phyloP scores from a whole-genome alignment of 92 coral and sea anemone genomes.

The Zoanthus sociatus region DNA sequence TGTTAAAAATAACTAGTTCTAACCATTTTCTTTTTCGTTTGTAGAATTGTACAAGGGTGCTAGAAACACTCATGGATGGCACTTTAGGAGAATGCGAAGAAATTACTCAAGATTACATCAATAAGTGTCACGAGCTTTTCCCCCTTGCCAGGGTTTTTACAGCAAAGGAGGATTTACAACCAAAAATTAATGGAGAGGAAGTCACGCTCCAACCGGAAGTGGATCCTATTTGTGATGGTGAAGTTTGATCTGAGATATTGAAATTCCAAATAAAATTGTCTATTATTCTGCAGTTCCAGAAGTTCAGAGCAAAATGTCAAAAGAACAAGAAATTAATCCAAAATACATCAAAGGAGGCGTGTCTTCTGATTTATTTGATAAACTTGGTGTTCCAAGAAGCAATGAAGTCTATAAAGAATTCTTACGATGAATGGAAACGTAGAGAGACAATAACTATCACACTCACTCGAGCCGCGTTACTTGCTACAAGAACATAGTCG shows the following conservation, averaged over 20 bases:
- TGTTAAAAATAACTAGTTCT: too few species aligned
- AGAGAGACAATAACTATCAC: not conserved
- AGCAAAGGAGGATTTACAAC: slow-evolving; percentile 57
- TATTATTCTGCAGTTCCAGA: not conserved
- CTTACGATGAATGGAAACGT: not conserved
- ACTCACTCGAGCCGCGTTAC: not conserved
- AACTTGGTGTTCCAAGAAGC: not conserved
- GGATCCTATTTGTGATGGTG: slow-evolving; percentile 80
- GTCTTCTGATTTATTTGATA: not conserved
- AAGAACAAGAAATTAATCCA: not conserved
- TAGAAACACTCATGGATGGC: slow-evolving; percentile 78
- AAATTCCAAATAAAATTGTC: not conserved
- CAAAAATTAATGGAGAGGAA: slow-evolving; percentile 35
- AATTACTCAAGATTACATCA: slow-evolving; percentile 77
- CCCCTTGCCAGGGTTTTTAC: slow-evolving; percentile 78
- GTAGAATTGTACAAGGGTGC: slow-evolving; percentile 84
- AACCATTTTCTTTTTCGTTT: not conserved
- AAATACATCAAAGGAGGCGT: not conserved
- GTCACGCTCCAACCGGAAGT: slow-evolving; percentile 20
- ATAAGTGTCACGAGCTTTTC: slow-evolving; percentile 83
- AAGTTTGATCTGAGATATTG: slow-evolving; percentile 28
- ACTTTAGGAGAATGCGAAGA: slow-evolving; percentile 92
- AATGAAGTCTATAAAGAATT: not conserved
- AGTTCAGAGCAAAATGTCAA: not conserved
- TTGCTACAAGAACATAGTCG: not conserved